These are phyloP conservation scores for Thomomys bottae DNA, from an alignment of 2,113 vertebrate genomes.

Conservation along the genomic window DNA sequence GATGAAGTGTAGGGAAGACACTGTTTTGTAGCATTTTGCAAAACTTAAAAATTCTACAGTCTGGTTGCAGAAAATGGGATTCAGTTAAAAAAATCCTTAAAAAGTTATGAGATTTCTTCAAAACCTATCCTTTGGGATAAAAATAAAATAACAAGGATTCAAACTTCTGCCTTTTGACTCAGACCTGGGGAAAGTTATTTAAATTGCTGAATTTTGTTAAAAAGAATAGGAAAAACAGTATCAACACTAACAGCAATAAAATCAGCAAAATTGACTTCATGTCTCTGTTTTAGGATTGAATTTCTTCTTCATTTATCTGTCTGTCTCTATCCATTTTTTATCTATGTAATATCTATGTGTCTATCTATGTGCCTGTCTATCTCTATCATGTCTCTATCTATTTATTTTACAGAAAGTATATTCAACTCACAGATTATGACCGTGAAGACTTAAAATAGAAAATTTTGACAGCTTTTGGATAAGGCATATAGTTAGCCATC, in stretches of 20 bases:
- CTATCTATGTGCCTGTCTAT: no score
- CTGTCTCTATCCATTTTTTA: no score
- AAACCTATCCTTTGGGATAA: not conserved
- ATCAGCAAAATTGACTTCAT: no score
- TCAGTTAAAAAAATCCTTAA: not conserved
- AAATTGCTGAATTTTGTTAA: not conserved
- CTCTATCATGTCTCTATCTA: no score
- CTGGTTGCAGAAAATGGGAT: slow-evolving; percentile 9
- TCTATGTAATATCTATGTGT: no score
- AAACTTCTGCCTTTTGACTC: not conserved
- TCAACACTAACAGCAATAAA: not conserved
- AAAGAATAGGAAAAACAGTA: not conserved
- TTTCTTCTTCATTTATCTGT: no score
- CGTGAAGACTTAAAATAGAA: slow-evolving; percentile 68
- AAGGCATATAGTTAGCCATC: slow-evolving; percentile 32
- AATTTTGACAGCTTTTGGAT: slow-evolving; percentile 64
- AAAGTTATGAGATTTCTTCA: not conserved
- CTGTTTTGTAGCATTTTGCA: slow-evolving; percentile 27
- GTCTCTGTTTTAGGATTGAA: no score
- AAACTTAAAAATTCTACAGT: slow-evolving; percentile 38
- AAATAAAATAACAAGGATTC: not conserved
- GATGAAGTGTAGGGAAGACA: not conserved
- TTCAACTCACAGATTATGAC: slow-evolving; percentile 67
- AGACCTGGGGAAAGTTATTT: not conserved
- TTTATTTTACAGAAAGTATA: slow-evolving; percentile 47